A percentile compares a stretch with the other conserved stretches of the same genome.
Evolutionary conservation across 2,888 invertebrate genomes (phyloP).

Genomic region (Siphlonurus alternatus): DNA sequence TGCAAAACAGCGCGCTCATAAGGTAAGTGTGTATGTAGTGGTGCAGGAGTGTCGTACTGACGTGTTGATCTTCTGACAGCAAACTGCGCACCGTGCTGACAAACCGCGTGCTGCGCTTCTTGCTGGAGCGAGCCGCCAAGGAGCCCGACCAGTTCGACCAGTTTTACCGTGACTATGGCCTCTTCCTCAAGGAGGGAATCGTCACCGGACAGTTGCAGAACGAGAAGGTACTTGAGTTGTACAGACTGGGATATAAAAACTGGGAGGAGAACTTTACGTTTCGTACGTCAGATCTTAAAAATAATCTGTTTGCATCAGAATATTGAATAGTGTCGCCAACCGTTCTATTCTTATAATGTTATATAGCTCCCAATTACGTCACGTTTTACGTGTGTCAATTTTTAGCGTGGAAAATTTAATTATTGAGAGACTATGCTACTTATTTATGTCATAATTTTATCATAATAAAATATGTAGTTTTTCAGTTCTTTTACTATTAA

Average conservation of each 20-base stretch:
- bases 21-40: constrained; percentile 33
- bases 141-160: constrained; percentile 61
- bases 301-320: too few relatives aligned
- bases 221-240: constrained; percentile 47
- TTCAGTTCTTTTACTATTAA: too few relatives aligned
- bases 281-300: too few relatives aligned
- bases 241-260: not conserved
- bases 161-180: constrained; percentile 82
- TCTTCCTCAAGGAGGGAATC: constrained; percentile 92
- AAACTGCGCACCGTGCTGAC: constrained; percentile 74
- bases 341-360: too few relatives aligned
- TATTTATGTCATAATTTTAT: too few relatives aligned
- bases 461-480: too few relatives aligned
- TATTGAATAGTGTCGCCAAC: too few relatives aligned
- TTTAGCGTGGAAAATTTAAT: too few relatives aligned
- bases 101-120: constrained; percentile 63
- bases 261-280: too few relatives aligned
- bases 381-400: too few relatives aligned
- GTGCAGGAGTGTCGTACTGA: not conserved
- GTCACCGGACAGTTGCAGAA: constrained; percentile 62
- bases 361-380: too few relatives aligned
- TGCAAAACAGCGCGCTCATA: constrained; percentile 87
- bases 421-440: too few relatives aligned
- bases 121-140: constrained; percentile 71
- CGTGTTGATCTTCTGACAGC: constrained; percentile 27